Evolutionary conservation across 2,888 invertebrate species (phyloP).

Genomic region (Augiades crinisus): DNA sequence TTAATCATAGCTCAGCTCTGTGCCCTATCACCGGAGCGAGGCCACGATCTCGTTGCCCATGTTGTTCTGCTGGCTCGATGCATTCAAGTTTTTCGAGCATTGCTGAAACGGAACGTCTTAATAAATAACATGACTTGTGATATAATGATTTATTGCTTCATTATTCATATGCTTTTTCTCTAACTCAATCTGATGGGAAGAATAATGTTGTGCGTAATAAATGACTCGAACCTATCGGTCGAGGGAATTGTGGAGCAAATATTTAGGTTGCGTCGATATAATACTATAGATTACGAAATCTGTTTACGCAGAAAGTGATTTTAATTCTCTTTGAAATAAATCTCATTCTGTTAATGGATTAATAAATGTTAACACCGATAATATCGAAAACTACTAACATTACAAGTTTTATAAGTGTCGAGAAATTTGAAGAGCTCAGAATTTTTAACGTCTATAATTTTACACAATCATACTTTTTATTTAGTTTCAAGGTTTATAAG

Average conservation of each 20-base stretch:
- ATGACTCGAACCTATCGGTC: neutral
- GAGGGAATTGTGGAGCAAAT: neutral
- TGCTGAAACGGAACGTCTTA: conserved; percentile 56
- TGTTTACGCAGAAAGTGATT: no score
- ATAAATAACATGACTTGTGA: conserved; percentile 23
- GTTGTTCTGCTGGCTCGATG: conserved; percentile 76
- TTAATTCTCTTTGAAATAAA: no score
- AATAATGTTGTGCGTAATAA: neutral
- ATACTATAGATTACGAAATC: no score
- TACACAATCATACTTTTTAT: no score
- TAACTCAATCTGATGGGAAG: conserved; percentile 16
- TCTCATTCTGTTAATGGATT: no score
- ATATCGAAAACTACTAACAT: no score
- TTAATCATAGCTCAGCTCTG: conserved; percentile 56
- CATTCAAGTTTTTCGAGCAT: conserved; percentile 76
- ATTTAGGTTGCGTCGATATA: no score
- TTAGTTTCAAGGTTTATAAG: no score
- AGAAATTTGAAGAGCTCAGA: no score
- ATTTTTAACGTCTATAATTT: no score
- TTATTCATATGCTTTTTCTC: conserved; percentile 7
- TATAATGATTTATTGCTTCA: conserved; percentile 21
- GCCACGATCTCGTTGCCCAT: conserved; percentile 78
- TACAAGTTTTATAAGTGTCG: no score
- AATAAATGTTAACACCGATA: no score
- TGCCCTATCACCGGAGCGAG: conserved; percentile 78